Evolutionary conservation across 2,888 invertebrate species (phyloP), one percentile per base, ranked within the genome.

Genomic region (Lingula anatina): DNA sequence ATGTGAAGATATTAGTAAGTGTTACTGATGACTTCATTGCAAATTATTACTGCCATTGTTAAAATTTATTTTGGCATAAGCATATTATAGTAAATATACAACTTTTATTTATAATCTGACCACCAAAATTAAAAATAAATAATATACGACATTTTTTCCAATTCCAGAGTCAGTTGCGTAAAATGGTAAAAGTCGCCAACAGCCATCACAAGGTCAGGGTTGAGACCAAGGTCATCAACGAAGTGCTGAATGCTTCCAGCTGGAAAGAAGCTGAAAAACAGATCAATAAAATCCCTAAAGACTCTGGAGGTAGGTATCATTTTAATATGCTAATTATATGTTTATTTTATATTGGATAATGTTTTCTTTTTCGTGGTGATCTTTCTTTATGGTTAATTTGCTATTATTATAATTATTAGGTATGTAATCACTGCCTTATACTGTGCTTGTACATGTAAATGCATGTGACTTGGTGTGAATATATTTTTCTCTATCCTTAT

Each of bases 141-240:
- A 12, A 15, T 31, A 15, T 12, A 31, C 9, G 39, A 12, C 20
- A 9, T 39, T 39, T 39, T 39, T 18, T 9, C 44, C 20, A 26
- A 27, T 53, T 58, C 5, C 52, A 75, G 77, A 61, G 62, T 42
- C 71, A 70, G 49, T 67, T 77, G 53, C 61, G 60, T 38, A 66
- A 68, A 53, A 61, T 78, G 64, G 62, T 75, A 25, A 72, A 72
- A 26, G 58, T 65, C 27, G 74, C 76, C 1, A 70, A 72, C 31
- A 60, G 70, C 41, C 62, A 74, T 51, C 64, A 70, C 39, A 69
- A 72, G 50, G 60, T 65, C 41, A 64, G 68, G 39, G 58, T 78
- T 20, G 68, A 75, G n/a, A 68, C 70, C 1, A 56, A 59, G n/a
- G 50, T 76, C 4, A 62, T 78, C 53, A 68, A 66, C 43, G 68